Percentiles rank a stretch among this genome's conserved stretches.
These are phyloP conservation scores for Eubucco bourcierii DNA, from an alignment of 2,113 vertebrate species.

Conservation along the genomic window DNA sequence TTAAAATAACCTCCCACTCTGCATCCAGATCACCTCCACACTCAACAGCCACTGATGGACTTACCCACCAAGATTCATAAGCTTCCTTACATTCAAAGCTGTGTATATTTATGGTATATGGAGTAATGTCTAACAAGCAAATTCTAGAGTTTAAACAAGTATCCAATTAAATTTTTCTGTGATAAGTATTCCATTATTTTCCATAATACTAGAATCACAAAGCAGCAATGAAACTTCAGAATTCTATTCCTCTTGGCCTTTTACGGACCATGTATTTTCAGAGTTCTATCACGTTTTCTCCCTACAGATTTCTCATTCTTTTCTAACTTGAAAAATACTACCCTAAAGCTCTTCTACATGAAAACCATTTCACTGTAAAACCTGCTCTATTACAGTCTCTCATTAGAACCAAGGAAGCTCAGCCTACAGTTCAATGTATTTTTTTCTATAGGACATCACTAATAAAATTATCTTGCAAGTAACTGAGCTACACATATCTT, in stretches of 20 bases:
- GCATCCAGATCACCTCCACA: not conserved
- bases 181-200: not conserved
- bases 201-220: not conserved
- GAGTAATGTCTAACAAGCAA: fast-evolving
- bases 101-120: not conserved
- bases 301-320: not conserved
- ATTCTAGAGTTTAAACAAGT: not conserved
- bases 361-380: not conserved
- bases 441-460: not conserved
- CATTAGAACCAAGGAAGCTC: not conserved
- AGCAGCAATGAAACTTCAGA: not conserved
- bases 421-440: not conserved
- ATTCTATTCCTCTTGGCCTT: not conserved
- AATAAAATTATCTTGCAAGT: not conserved
- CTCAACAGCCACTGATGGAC: not conserved
- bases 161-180: not conserved
- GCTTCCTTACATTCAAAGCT: not conserved
- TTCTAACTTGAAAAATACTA: not conserved
- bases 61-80: not conserved
- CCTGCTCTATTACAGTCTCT: not conserved
- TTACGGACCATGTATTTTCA: not conserved
- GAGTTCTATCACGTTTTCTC: not conserved
- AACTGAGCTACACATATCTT: not conserved
- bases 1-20: not conserved
- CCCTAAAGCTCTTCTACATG: not conserved